Conservation (phyloP, 2,797 vertebrate genomes). For the Gallinago stenura region DNA sequence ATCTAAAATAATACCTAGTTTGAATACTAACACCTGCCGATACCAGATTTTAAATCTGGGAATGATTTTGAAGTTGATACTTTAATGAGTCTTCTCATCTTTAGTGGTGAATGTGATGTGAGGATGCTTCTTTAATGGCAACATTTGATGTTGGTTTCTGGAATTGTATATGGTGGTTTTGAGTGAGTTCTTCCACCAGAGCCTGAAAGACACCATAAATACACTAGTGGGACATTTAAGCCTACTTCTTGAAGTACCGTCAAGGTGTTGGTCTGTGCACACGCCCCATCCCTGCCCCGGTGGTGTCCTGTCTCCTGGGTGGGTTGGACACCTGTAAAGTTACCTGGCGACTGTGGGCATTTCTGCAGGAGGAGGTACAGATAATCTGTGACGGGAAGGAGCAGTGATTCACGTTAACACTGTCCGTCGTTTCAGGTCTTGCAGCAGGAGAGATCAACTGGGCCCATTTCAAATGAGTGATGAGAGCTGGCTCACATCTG, state of each 20-base stretch:
- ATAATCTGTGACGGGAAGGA: neutral
- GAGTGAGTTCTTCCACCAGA: neutral
- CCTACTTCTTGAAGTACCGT: neutral
- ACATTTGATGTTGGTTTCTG: neutral
- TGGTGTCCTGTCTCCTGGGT: neutral
- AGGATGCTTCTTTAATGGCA: neutral
- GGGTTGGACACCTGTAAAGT: neutral
- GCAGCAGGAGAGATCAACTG: constrained; percentile 87
- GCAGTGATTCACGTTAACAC: accelerated
- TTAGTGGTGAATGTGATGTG: neutral
- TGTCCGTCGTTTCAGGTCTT: constrained; percentile 82
- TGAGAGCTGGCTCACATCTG: constrained; percentile 87
- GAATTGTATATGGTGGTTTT: neutral
- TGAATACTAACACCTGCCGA: neutral
- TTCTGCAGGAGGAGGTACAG: neutral
- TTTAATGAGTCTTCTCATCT: neutral
- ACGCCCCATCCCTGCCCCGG: accelerated
- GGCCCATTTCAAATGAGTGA: constrained; percentile 89
- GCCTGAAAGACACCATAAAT: neutral
- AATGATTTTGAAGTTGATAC: neutral
- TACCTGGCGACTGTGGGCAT: neutral
- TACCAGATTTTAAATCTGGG: neutral
- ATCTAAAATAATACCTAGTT: neutral
- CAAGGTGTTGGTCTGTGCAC: neutral
- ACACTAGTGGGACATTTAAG: neutral